Conservation (phyloP, 2,888 invertebrate genomes). For the Adelphocoris suturalis region DNA sequence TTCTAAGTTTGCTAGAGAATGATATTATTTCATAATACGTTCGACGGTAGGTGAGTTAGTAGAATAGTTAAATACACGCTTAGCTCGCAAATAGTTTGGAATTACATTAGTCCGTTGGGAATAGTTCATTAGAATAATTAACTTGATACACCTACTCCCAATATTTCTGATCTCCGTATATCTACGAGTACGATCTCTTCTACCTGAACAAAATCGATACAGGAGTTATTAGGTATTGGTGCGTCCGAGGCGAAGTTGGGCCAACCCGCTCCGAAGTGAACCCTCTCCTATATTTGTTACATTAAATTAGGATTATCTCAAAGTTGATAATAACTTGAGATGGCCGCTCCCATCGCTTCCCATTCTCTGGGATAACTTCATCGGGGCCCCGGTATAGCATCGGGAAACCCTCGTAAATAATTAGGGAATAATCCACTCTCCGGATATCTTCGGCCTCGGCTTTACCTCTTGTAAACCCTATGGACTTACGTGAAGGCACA, state of each 20-base stretch:
- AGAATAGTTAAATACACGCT: no score
- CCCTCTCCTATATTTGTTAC: not conserved
- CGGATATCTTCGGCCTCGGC: not conserved
- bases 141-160: no score
- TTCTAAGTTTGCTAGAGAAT: no score
- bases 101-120: no score
- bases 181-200: no score
- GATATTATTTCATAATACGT: no score
- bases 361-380: conserved; percentile 19
- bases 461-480: not conserved
- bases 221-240: no score
- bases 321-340: conserved; percentile 39
- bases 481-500: not conserved
- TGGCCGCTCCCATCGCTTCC: conserved; percentile 2
- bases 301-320: conserved; percentile 29
- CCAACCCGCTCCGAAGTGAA: not conserved
- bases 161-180: no score
- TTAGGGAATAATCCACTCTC: conserved; percentile 30
- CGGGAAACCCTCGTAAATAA: conserved; percentile 30
- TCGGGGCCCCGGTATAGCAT: not conserved
- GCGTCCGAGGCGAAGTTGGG: not conserved
- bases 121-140: no score
- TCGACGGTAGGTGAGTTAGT: no score
- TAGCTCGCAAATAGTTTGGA: no score
- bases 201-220: no score